phyloP scores from a whole-genome alignment of 2,797 vertebrate species.

The Bryconaethiops microstoma region DNA sequence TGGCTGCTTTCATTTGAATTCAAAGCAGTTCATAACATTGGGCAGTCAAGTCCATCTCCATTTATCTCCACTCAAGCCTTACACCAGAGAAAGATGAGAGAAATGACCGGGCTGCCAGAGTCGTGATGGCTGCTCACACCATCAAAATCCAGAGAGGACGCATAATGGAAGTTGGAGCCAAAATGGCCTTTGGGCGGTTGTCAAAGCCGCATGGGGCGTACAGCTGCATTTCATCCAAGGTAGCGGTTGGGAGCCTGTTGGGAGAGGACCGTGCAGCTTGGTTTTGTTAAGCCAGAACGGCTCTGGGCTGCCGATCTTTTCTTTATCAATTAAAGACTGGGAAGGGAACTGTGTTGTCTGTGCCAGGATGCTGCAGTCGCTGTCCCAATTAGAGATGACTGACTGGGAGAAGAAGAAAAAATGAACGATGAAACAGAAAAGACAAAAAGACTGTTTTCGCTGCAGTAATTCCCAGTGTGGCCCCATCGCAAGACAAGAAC shows the following conservation, averaged over 20 bases:
- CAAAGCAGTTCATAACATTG: neutral
- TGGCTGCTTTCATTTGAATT: neutral
- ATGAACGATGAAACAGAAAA: constrained; percentile 36
- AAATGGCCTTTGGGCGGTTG: constrained; percentile 34
- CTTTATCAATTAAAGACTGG: constrained; percentile 39
- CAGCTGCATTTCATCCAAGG: constrained; percentile 22
- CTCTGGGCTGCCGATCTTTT: constrained; percentile 44
- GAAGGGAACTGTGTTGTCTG: constrained; percentile 33
- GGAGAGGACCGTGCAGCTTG: constrained; percentile 14
- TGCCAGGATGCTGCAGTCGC: constrained; percentile 22
- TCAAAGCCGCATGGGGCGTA: constrained; percentile 32
- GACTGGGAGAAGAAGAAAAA: constrained; percentile 27
- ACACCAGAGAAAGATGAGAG: constrained; percentile 5
- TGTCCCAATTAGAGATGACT: constrained; percentile 54
- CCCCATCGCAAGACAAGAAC: constrained; percentile 51
- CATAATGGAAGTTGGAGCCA: constrained; percentile 32
- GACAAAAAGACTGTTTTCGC: constrained; percentile 39
- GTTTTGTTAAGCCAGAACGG: constrained; percentile 42
- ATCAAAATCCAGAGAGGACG: constrained; percentile 23
- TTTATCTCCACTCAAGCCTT: constrained; percentile 10
- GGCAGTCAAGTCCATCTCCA: neutral
- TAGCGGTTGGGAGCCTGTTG: constrained; percentile 33
- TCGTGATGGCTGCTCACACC: neutral
- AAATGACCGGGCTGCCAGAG: neutral
- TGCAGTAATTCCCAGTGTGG: constrained; percentile 48